phyloP scores from a whole-genome alignment of 2,797 vertebrate species.

The Cynodonichthys magdalenae region DNA sequence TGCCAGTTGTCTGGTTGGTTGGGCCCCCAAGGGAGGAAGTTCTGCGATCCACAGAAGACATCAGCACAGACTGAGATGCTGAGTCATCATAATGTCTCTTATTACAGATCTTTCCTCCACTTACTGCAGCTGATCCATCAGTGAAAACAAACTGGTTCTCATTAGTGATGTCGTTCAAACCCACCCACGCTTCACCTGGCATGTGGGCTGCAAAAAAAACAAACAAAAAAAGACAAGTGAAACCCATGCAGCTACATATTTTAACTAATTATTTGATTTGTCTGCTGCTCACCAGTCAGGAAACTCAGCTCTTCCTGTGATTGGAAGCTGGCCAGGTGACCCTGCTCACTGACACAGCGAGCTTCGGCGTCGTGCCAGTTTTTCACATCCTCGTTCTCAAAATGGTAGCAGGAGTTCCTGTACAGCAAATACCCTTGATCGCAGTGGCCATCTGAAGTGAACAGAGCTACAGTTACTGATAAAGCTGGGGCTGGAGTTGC shows the following conservation, averaged over 20 bases:
- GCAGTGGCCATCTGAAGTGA: constrained; percentile 75
- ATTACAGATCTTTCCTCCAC: constrained; percentile 27
- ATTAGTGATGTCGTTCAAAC: constrained; percentile 71
- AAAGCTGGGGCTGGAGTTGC: neutral
- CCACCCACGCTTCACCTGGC: constrained; percentile 76
- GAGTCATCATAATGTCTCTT: too few species aligned
- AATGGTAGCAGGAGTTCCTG: constrained; percentile 77
- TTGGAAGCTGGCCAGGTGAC: constrained; percentile 79
- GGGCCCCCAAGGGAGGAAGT: constrained; percentile 66
- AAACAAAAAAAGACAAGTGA: neutral
- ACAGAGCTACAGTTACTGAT: neutral
- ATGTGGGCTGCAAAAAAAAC: constrained; percentile 75
- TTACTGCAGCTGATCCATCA: constrained; percentile 71
- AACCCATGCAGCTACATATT: neutral
- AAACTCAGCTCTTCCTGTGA: constrained; percentile 74
- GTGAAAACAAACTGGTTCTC: constrained; percentile 70
- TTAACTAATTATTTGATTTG: neutral
- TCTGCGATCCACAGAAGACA: constrained; percentile 45
- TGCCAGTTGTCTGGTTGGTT: constrained; percentile 80
- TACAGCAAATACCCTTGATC: constrained; percentile 78
- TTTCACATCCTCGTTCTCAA: constrained; percentile 69
- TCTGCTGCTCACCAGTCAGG: constrained; percentile 66
- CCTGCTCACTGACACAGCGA: constrained; percentile 64
- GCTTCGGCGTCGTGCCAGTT: constrained; percentile 77
- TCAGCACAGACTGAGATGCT: constrained; percentile 3